phyloP scores from a whole-genome alignment of 2,113 vertebrate species.

The Colius striatus region DNA sequence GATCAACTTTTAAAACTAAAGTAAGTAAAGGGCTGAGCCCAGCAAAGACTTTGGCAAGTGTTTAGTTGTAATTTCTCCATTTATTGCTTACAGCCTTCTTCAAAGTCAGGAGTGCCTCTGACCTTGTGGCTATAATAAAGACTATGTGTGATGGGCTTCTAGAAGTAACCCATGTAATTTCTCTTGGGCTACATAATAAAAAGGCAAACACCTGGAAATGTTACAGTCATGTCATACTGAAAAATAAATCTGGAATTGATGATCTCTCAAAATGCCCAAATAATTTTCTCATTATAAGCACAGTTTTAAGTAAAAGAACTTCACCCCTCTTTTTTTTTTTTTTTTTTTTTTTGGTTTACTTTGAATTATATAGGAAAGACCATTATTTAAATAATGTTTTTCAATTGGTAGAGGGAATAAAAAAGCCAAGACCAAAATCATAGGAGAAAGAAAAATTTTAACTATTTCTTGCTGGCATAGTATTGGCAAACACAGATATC shows the following conservation, averaged over 20 bases:
- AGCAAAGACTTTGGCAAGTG: background rate
- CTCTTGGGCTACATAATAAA: background rate
- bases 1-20: background rate
- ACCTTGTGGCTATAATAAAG: background rate
- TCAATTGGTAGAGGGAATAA: background rate
- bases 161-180: background rate
- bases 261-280: background rate
- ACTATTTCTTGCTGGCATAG: constrained; percentile 33
- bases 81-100: constrained; percentile 10
- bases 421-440: background rate
- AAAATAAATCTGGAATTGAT: background rate
- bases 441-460: constrained; percentile 40
- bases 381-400: constrained; percentile 33
- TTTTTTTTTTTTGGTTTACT: constrained; percentile 32
- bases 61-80: background rate
- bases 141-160: background rate
- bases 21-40: background rate
- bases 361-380: constrained; percentile 20
- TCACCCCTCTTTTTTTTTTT: background rate
- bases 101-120: background rate
- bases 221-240: background rate
- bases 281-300: background rate
- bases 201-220: background rate
- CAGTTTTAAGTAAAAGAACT: constrained; percentile 13
- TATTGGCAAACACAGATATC: background rate